Evolutionary conservation across 2,888 invertebrate genomes (phyloP).

Genomic region (Autographa pulchrina): DNA sequence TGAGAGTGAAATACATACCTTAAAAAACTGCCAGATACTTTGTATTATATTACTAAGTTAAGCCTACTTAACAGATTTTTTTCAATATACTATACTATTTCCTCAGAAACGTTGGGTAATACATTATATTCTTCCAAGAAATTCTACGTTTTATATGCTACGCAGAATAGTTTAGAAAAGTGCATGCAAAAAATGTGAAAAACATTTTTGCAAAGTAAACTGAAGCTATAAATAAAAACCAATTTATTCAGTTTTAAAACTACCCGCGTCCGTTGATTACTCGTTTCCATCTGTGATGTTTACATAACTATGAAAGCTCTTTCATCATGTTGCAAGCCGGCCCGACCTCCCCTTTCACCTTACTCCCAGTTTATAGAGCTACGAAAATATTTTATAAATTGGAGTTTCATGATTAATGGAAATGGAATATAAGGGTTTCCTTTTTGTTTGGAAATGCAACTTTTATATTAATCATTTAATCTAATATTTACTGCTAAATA

Average conservation of each 20-base stretch:
- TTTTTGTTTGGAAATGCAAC: background rate
- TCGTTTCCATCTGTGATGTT: conserved; percentile 38
- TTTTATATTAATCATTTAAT: background rate
- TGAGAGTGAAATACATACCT: no score
- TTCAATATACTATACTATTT: no score
- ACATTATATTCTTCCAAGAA: background rate
- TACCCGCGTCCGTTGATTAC: conserved; percentile 33
- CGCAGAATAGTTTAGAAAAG: background rate
- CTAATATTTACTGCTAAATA: background rate
- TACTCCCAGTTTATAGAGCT: conserved; percentile 18
- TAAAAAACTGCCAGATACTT: no score
- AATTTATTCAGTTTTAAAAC: conserved; percentile 28
- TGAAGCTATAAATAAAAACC: conserved; percentile 10
- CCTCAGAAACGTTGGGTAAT: no score
- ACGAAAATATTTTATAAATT: conserved; percentile 29
- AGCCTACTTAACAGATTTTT: no score
- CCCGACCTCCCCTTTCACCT: conserved; percentile 46
- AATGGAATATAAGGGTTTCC: background rate
- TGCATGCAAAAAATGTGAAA: background rate
- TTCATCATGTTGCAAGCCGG: conserved; percentile 44
- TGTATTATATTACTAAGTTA: no score
- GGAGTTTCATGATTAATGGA: conserved; percentile 7
- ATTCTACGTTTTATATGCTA: background rate
- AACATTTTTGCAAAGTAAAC: background rate
- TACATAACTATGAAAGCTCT: conserved; percentile 32